A percentile compares a stretch with the other conserved stretches of the same genome.
Conservation (phyloP, 2,113 vertebrate genomes). For the Protobothrops flavoviridis region DNA sequence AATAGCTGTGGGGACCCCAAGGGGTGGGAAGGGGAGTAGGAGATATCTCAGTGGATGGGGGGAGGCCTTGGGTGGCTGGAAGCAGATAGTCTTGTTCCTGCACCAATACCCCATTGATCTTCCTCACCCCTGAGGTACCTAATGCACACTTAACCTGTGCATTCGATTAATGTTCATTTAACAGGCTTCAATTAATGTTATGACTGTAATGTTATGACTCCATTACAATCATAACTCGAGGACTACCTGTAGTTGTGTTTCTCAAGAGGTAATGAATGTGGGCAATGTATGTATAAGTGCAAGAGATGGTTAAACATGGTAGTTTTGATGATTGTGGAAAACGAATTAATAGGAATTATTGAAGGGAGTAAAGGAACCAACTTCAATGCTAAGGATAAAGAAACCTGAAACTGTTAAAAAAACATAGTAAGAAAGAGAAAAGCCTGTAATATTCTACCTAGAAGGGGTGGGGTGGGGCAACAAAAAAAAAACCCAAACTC, state of each 20-base stretch:
- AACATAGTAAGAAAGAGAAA: background rate
- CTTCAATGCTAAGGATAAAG: background rate
- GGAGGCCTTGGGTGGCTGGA: background rate
- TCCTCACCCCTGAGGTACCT: background rate
- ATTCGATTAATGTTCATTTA: background rate
- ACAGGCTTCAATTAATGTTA: background rate
- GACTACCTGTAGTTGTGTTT: background rate
- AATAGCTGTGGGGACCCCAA: too few relatives aligned
- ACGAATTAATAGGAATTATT: background rate
- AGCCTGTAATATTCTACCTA: background rate
- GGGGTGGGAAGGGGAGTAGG: background rate
- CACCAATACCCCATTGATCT: background rate
- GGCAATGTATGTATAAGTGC: background rate
- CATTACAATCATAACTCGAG: background rate
- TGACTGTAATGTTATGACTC: background rate
- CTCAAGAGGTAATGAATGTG: background rate
- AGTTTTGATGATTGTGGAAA: background rate
- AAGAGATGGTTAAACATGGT: background rate
- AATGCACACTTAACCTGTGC: background rate
- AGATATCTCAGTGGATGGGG: background rate
- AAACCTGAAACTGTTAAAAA: background rate
- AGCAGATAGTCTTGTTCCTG: background rate
- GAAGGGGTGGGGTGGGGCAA: background rate
- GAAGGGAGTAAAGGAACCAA: background rate
- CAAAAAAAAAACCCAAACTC: background rate